Evolutionary conservation across 2,113 vertebrate genomes (phyloP).

Genomic region (Anguilla japonica): DNA sequence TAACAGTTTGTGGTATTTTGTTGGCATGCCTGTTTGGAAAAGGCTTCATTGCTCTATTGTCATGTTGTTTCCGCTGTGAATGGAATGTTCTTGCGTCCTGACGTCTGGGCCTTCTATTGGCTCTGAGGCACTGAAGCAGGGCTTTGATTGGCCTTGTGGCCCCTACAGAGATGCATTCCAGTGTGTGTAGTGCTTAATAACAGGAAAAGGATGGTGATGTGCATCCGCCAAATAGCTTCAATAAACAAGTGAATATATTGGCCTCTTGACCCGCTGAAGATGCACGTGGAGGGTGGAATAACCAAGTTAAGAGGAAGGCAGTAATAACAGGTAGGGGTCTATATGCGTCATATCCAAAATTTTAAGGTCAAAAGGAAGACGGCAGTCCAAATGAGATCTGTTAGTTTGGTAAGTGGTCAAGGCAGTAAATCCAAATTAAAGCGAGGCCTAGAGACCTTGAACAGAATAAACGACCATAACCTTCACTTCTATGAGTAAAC

Average conservation of each 20-base stretch:
- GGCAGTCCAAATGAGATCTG: background rate
- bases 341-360: background rate
- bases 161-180: slow-evolving; percentile 14
- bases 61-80: background rate
- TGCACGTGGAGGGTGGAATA: slow-evolving; percentile 46
- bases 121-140: slow-evolving; percentile 29
- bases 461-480: too few relatives aligned
- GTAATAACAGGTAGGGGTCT: slow-evolving; percentile 1
- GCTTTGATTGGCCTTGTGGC: background rate
- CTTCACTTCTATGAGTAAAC: too few relatives aligned
- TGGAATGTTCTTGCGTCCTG: background rate
- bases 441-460: too few relatives aligned
- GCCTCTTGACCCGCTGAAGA: slow-evolving; percentile 47
- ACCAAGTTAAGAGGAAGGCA: slow-evolving; percentile 61
- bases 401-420: background rate
- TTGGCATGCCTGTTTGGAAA: background rate
- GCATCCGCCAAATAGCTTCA: slow-evolving; percentile 60
- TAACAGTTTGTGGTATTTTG: background rate
- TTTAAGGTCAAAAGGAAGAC: background rate
- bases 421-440: background rate
- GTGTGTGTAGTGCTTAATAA: slow-evolving; percentile 59
- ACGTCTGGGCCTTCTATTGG: background rate
- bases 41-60: background rate
- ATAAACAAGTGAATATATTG: slow-evolving; percentile 62
- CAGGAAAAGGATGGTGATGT: slow-evolving; percentile 64